phyloP scores from a whole-genome alignment of 2,113 vertebrate genomes.

The Myrmophylax atrothorax region DNA sequence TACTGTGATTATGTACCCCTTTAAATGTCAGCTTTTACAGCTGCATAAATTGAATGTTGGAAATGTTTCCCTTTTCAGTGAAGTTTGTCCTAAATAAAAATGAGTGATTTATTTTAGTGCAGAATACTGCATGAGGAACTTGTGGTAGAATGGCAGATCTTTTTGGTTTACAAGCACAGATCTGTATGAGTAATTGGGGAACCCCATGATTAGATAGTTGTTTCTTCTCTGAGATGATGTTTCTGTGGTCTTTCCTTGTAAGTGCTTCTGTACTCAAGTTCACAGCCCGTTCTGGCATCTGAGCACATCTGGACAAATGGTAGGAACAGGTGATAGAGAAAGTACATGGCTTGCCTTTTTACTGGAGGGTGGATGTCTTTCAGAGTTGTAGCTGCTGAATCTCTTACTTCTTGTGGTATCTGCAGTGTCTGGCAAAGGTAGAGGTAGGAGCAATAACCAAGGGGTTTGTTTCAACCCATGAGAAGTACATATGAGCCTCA shows the following conservation, averaged over 20 bases:
- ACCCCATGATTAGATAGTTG: not conserved
- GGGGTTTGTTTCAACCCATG: not conserved
- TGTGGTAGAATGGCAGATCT: not conserved
- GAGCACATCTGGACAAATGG: not conserved
- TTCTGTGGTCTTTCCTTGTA: not conserved
- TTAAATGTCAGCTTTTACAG: not conserved
- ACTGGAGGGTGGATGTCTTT: not conserved
- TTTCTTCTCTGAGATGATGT: not conserved
- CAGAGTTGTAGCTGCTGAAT: not conserved
- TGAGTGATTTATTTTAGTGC: not conserved
- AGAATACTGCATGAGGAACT: not conserved
- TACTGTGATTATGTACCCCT: constrained; percentile 26
- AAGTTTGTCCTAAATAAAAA: not conserved
- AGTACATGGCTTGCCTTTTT: not conserved
- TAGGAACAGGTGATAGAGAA: not conserved
- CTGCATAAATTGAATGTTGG: not conserved
- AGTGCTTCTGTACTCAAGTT: accelerated
- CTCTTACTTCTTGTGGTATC: not conserved
- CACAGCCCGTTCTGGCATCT: not conserved
- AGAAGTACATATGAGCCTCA: not conserved
- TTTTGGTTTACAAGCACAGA: not conserved
- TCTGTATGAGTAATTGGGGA: not conserved
- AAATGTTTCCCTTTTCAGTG: not conserved
- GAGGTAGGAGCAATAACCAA: not conserved
- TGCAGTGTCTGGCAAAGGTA: not conserved